Evolutionary conservation across 2,113 vertebrate species (phyloP), one percentile per base, ranked within the genome.

Genomic region (Lichenostomus cassidix): DNA sequence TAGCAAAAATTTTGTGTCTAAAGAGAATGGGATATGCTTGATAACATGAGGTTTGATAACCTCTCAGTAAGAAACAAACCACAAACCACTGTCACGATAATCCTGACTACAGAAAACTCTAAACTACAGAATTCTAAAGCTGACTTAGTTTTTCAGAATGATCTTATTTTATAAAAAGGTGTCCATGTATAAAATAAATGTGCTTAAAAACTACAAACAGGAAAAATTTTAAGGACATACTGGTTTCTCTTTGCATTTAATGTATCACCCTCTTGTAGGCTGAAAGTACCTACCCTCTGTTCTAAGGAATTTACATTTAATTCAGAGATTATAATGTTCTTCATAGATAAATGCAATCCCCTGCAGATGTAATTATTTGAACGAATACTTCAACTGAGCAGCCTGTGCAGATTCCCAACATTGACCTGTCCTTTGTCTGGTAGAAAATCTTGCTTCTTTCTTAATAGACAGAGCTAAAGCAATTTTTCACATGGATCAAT

Each of bases 401-500:
- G 28, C 46, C 68, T 70, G 16, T 90, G 74, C 31, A 82, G 39
- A 80, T 93, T 95, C 22, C 35, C 53, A 91, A 0, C 83, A 86
- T 49, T 90, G 93, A 93, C 83, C 44, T 74, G 33, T 65, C 50
- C 63, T 91, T 92, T 91, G 63, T 87, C 58, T 85, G 55, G 39
- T 44, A 80, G 67, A 90, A 89, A 89, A 90, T 70, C 50, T 91
- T 46, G 8, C 67, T 71, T 60, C 56, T 84, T 84, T 83, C 62
- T 91, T 83, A 58, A 73, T n/a, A 93, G 87, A n/a, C 21, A 65
- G 53, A 89, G 67, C 44, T 89, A 88, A 89, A 92, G 50, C 42
- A 65, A 89, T 91, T 96, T 96, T 95, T 87, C 81, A 80, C 46
- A 44, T n/a, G 21, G 89, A 96, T 95, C 91, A 91, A 91, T 95